Conservation (phyloP, 2,113 vertebrate species). For the Peucedramus taeniatus region DNA sequence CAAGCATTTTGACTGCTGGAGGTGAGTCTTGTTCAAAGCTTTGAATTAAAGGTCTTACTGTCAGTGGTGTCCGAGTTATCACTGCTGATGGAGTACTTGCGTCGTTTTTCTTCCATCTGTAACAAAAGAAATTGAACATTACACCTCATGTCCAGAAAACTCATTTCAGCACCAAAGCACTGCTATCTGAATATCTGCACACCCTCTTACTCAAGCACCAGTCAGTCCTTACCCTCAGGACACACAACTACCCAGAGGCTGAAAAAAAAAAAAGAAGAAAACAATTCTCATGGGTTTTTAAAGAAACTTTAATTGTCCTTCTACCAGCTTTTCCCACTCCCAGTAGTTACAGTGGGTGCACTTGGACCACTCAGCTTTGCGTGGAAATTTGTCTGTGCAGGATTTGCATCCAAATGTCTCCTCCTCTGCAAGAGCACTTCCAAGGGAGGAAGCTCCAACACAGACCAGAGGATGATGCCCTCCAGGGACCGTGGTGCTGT, state of each 20-base stretch:
- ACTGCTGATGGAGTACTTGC: conserved; percentile 97
- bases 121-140: conserved; percentile 63
- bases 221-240: not conserved
- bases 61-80: conserved; percentile 98
- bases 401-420: not conserved
- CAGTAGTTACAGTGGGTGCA: not conserved
- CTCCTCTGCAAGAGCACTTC: not conserved
- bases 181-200: not conserved
- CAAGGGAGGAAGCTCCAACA: not conserved
- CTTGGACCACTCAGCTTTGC: not conserved
- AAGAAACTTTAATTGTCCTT: not conserved
- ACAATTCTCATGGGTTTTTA: fast-evolving
- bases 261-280: not conserved
- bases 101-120: conserved; percentile 97
- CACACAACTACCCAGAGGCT: not conserved
- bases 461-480: fast-evolving
- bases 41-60: conserved; percentile 82
- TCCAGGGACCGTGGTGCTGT: not conserved
- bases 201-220: not conserved
- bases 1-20: conserved; percentile 38
- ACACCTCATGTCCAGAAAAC: not conserved
- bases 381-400: not conserved
- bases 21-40: conserved; percentile 45
- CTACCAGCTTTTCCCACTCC: not conserved
- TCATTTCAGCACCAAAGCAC: not conserved